Percentiles rank a stretch among this genome's conserved stretches.
phyloP scores from a whole-genome alignment of 2,888 invertebrate genomes.

The Eurytoma californica region DNA sequence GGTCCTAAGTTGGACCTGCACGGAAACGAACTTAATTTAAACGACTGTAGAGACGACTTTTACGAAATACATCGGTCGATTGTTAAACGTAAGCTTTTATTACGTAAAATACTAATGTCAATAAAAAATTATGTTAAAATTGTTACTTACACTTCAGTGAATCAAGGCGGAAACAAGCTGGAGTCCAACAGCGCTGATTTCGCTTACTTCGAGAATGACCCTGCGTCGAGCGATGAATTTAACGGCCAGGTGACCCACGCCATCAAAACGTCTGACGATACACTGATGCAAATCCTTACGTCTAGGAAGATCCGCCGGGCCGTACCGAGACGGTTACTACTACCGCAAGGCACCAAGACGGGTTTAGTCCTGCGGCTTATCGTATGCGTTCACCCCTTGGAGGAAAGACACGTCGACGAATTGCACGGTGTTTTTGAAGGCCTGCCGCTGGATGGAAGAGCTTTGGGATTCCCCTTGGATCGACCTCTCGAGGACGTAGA shows the following conservation, averaged over 20 bases:
- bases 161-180: constrained; percentile 71
- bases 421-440: constrained; percentile 75
- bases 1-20: constrained; percentile 82
- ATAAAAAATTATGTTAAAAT: no score
- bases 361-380: constrained; percentile 71
- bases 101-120: neutral
- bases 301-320: constrained; percentile 44
- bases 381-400: constrained; percentile 78
- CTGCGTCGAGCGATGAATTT: constrained; percentile 69
- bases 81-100: constrained; percentile 59
- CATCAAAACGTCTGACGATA: neutral
- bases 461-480: constrained; percentile 79
- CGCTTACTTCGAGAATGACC: constrained; percentile 65
- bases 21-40: constrained; percentile 77
- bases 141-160: constrained; percentile 62
- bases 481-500: constrained; percentile 72
- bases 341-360: constrained; percentile 78
- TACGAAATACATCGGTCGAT: constrained; percentile 77
- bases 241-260: neutral
- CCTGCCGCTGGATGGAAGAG: constrained; percentile 64
- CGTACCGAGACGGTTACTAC: constrained; percentile 79
- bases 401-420: constrained; percentile 70
- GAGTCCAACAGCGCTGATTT: constrained; percentile 67
- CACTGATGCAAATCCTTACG: neutral
- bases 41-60: constrained; percentile 61